Conservation (phyloP, 2,797 vertebrate species). For the Sphaeramia orbicularis region DNA sequence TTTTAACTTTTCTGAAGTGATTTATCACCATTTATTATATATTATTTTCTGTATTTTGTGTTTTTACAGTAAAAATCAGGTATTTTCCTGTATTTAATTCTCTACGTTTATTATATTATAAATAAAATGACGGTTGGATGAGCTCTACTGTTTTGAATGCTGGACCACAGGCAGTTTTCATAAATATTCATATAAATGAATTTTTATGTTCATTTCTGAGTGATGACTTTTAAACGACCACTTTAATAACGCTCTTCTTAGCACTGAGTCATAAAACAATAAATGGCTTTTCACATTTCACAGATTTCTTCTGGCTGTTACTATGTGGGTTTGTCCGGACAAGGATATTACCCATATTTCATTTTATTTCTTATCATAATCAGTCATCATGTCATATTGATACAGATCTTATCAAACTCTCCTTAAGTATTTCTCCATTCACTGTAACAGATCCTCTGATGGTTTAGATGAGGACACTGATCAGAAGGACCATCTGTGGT, state of each 20-base stretch:
- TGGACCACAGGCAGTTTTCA: conserved; percentile 24
- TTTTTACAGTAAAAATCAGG: no score
- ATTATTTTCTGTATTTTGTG: no score
- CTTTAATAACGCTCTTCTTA: conserved; percentile 24
- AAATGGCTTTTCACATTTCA: conserved; percentile 39
- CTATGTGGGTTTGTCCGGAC: conserved; percentile 41
- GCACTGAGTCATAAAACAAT: conserved; percentile 53
- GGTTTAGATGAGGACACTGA: conserved; percentile 52
- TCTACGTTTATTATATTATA: no score
- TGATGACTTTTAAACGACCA: conserved; percentile 53
- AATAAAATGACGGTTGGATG: no score
- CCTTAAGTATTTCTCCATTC: no score
- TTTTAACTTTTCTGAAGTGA: no score
- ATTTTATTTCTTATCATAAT: conserved; percentile 51
- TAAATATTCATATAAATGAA: conserved; percentile 45
- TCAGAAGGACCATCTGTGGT: no score
- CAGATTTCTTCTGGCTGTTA: conserved; percentile 35
- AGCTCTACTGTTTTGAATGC: no score
- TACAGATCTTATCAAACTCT: conserved; percentile 55
- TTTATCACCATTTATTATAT: no score
- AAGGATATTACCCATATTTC: conserved; percentile 56
- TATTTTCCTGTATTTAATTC: no score
- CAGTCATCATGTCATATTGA: conserved; percentile 36
- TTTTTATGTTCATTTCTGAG: conserved; percentile 50
- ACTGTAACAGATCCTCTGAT: conserved; percentile 42